phyloP scores from a whole-genome alignment of 2,113 vertebrate species.

The Vireo altiloquus region DNA sequence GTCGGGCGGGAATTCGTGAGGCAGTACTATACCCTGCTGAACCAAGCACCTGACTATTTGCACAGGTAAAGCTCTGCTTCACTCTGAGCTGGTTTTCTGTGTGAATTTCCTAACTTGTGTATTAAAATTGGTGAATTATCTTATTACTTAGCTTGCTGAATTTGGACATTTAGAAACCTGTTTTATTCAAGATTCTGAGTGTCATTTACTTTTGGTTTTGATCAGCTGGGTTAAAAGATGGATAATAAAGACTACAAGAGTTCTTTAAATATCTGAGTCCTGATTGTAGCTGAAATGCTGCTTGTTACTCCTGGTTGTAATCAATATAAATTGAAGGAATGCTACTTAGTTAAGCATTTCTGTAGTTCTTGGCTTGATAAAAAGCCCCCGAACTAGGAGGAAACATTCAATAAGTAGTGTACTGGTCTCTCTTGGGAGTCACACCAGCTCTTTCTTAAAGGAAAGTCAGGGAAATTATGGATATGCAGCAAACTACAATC shows the following conservation, averaged over 20 bases:
- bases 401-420: not conserved
- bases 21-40: slow-evolving; percentile 98
- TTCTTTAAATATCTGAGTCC: not conserved
- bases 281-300: not conserved
- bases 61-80: slow-evolving; percentile 81
- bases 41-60: slow-evolving; percentile 96
- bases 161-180: not conserved
- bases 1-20: slow-evolving; percentile 99
- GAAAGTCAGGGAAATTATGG: not conserved
- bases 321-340: not conserved
- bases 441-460: not conserved
- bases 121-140: not conserved
- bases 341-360: not conserved
- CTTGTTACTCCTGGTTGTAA: not conserved
- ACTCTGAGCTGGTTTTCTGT: not conserved
- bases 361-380: not conserved
- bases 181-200: not conserved
- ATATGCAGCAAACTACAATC: not conserved
- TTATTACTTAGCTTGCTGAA: not conserved
- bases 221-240: not conserved
- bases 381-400: not conserved
- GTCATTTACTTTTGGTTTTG: not conserved
- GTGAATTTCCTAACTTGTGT: not conserved
- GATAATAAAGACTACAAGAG: not conserved
- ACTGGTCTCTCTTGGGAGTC: not conserved